Percentiles rank a stretch among this genome's conserved stretches.
phyloP scores from a whole-genome alignment of 2,888 invertebrate genomes.

The Aradus depressus region DNA sequence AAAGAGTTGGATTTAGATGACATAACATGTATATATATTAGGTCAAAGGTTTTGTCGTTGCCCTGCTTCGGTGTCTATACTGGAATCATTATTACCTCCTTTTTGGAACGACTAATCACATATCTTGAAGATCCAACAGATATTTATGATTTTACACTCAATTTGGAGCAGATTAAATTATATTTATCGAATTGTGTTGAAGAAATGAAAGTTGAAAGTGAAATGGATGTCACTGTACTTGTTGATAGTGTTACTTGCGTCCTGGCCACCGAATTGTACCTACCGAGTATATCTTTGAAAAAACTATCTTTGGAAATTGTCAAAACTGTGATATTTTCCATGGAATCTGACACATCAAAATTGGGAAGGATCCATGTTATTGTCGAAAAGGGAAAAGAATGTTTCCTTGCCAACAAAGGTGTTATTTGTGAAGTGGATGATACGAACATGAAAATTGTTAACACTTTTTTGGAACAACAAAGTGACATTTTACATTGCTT shows the following conservation, averaged over 20 bases:
- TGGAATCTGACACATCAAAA: neutral
- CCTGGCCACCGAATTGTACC: neutral
- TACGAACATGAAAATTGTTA: neutral
- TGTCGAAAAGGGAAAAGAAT: neutral
- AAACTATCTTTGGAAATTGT: constrained; percentile 5
- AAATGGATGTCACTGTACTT: neutral
- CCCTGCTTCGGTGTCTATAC: constrained; percentile 2
- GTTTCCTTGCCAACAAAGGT: constrained; percentile 4
- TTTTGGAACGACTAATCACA: constrained; percentile 2
- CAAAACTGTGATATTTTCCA: neutral
- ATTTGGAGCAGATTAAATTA: neutral
- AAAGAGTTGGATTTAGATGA: constrained; percentile 2
- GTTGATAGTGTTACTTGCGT: neutral
- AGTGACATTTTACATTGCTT: neutral
- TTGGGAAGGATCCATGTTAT: neutral
- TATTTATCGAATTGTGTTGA: neutral
- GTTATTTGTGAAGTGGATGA: constrained; percentile 13
- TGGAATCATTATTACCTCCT: constrained; percentile 3
- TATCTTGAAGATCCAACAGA: too few species aligned
- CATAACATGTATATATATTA: constrained; percentile 2
- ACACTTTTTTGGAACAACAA: neutral
- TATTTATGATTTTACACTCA: neutral
- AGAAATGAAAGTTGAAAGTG: neutral
- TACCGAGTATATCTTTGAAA: neutral
- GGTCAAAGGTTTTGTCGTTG: constrained; percentile 6